phyloP scores from a whole-genome alignment of 2,797 vertebrate species.

The Poeciliopsis gracilis region DNA sequence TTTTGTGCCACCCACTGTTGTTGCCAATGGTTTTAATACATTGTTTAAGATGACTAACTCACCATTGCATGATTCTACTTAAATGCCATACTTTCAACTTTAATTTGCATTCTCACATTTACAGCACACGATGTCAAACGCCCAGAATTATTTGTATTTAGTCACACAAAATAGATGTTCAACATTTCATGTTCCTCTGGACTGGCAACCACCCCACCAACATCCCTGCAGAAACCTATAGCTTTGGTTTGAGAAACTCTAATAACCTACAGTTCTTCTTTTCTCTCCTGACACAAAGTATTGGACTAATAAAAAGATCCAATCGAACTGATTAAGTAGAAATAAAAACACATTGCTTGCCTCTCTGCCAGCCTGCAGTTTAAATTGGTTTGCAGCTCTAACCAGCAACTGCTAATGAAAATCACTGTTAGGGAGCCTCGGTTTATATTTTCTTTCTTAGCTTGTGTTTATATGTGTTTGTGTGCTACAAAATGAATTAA shows the following conservation, averaged over 20 bases:
- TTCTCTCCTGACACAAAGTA: slow-evolving; percentile 70
- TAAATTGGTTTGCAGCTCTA: slow-evolving; percentile 79
- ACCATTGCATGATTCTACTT: not conserved
- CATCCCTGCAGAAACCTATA: slow-evolving; percentile 27
- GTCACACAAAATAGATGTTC: slow-evolving; percentile 46
- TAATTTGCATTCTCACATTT: slow-evolving; percentile 56
- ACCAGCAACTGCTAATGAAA: slow-evolving; percentile 79
- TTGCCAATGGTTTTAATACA: not conserved
- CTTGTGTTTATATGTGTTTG: slow-evolving; percentile 10
- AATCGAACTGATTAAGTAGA: slow-evolving; percentile 81
- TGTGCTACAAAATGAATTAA: slow-evolving; percentile 70
- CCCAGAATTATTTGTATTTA: slow-evolving; percentile 44
- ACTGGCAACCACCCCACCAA: not conserved
- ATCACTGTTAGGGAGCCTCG: slow-evolving; percentile 48
- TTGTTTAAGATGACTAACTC: not conserved
- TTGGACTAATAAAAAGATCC: slow-evolving; percentile 75
- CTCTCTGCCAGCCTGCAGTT: slow-evolving; percentile 63
- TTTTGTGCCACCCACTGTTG: not conserved
- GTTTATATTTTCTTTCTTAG: slow-evolving; percentile 46
- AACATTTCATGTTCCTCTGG: slow-evolving; percentile 41
- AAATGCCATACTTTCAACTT: slow-evolving; percentile 1
- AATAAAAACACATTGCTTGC: slow-evolving; percentile 74
- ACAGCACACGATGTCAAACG: slow-evolving; percentile 16
- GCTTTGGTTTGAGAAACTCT: slow-evolving; percentile 39
- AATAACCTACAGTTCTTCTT: slow-evolving; percentile 53